Conservation (phyloP, 2,888 invertebrate species). For the Drosophila barbarae region DNA sequence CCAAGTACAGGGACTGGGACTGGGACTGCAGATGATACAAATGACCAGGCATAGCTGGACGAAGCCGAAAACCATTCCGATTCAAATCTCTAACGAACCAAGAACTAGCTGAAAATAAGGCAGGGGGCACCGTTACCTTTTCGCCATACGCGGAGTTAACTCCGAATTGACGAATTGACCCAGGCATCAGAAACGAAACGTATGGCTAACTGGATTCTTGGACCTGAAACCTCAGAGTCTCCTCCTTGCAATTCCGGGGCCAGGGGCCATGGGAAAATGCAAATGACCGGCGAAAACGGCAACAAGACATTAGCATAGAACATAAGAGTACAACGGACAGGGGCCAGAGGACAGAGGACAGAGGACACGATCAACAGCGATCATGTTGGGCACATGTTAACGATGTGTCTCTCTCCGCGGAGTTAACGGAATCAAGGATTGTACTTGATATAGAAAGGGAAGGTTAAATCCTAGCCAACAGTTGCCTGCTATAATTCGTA, state of each 20-base stretch:
- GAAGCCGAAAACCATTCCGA: not conserved
- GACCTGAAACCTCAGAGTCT: not conserved
- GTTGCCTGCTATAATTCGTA: not conserved
- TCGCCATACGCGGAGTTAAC: constrained; percentile 27
- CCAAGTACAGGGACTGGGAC: not conserved
- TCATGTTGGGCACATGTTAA: constrained; percentile 25
- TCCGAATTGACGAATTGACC: constrained; percentile 67
- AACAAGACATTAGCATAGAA: constrained; percentile 41
- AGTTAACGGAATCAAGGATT: not conserved
- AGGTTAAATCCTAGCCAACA: not conserved
- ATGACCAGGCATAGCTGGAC: constrained; percentile 16
- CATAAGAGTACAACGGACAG: constrained; percentile 12
- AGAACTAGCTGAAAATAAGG: not conserved
- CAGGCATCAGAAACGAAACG: constrained; percentile 39
- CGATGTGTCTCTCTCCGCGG: not conserved
- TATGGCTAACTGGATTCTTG: constrained; percentile 27
- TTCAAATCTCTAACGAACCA: constrained; percentile 3
- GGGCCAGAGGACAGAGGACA: not conserved
- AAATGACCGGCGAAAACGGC: constrained; percentile 42
- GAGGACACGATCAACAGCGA: constrained; percentile 6
- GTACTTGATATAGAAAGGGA: constrained; percentile 18
- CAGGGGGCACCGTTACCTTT: constrained; percentile 50
- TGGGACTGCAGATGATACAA: constrained; percentile 18
- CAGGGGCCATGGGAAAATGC: constrained; percentile 58
- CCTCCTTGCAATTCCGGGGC: constrained; percentile 1